Conservation (phyloP, 2,888 invertebrate species). For the Embidobia sp. region DNA sequence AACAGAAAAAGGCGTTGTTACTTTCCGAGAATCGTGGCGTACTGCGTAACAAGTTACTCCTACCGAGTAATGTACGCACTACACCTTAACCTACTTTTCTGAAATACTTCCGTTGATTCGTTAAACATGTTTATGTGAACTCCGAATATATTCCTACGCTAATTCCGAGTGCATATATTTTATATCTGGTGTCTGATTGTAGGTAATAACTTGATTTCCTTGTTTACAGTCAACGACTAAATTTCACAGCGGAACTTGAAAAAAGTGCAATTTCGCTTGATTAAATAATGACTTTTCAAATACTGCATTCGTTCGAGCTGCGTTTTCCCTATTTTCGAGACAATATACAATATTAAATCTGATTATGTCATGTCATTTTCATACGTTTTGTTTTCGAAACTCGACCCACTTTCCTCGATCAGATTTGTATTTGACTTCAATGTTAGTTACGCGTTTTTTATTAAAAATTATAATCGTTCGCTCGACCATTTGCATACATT, state of each 20-base stretch:
- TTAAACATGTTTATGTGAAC: constrained; percentile 32
- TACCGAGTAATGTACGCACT: constrained; percentile 48
- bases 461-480: constrained; percentile 2
- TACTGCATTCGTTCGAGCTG: neutral
- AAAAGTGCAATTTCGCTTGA: neutral
- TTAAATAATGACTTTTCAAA: constrained; percentile 1
- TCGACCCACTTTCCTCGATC: constrained; percentile 12
- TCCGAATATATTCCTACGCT: constrained; percentile 25
- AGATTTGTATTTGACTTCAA: neutral
- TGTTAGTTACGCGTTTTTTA: neutral
- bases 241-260: neutral
- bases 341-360: neutral
- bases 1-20: constrained; percentile 29
- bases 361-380: constrained; percentile 1
- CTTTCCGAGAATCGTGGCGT: constrained; percentile 16
- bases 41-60: constrained; percentile 50
- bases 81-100: constrained; percentile 59
- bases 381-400: neutral
- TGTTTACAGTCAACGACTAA: constrained; percentile 1
- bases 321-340: neutral
- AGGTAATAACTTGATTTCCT: constrained; percentile 8
- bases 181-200: constrained; percentile 14
- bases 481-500: neutral
- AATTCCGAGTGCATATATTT: constrained; percentile 15
- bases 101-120: constrained; percentile 45